phyloP scores from a whole-genome alignment of 2,888 invertebrate species.

The Chrysolina haemoptera region DNA sequence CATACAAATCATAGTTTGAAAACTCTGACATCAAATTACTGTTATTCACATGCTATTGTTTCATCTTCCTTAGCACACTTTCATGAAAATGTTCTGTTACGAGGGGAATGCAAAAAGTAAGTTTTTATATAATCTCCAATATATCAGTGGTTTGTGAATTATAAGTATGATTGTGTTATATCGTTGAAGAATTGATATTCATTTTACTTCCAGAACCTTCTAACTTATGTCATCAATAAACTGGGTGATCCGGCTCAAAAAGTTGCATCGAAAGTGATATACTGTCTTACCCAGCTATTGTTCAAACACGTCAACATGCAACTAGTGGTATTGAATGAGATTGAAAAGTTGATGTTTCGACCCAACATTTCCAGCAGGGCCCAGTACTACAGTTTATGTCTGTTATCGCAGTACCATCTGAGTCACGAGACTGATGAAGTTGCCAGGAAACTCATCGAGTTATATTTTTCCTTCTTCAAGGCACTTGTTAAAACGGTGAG shows the following conservation, averaged over 20 bases:
- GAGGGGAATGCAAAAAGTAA: no score
- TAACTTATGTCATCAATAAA: slow-evolving; percentile 91
- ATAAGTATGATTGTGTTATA: no score
- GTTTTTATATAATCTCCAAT: no score
- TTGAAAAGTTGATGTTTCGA: slow-evolving; percentile 91
- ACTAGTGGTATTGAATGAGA: slow-evolving; percentile 85
- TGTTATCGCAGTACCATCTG: slow-evolving; percentile 88
- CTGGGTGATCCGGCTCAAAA: slow-evolving; percentile 93
- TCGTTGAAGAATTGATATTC: neutral
- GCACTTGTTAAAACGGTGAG: slow-evolving; percentile 85
- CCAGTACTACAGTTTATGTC: slow-evolving; percentile 95
- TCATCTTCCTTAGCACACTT: no score
- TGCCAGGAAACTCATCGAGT: slow-evolving; percentile 87
- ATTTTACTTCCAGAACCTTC: slow-evolving; percentile 73
- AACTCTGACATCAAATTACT: no score
- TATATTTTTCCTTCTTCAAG: slow-evolving; percentile 97
- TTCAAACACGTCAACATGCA: slow-evolving; percentile 91
- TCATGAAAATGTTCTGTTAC: no score
- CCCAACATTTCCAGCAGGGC: slow-evolving; percentile 86
- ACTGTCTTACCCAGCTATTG: slow-evolving; percentile 87
- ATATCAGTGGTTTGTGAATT: no score
- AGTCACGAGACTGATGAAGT: slow-evolving; percentile 81
- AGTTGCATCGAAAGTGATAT: slow-evolving; percentile 90
- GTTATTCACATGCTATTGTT: no score
- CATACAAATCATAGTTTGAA: no score